These are phyloP conservation scores for Anguilla rostrata DNA, from an alignment of 2,113 vertebrate genomes.

Conservation along the genomic window DNA sequence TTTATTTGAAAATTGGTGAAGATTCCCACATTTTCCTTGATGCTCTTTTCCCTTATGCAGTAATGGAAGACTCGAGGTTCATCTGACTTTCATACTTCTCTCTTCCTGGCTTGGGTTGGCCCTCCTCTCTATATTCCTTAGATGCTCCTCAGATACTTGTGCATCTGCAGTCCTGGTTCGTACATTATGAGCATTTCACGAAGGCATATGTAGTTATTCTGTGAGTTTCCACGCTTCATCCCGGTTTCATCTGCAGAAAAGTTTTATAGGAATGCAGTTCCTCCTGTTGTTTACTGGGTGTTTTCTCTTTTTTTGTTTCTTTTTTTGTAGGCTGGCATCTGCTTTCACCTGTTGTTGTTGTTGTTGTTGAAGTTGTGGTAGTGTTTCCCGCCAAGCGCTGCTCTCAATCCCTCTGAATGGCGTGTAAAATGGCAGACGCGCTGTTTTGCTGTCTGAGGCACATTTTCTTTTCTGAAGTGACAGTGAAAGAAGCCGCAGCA, in stretches of 20 bases:
- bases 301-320: not conserved
- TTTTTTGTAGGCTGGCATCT: not conserved
- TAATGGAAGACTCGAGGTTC: too few species aligned
- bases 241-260: not conserved
- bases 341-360: not conserved
- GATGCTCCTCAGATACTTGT: too few species aligned
- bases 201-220: too few species aligned
- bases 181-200: too few species aligned
- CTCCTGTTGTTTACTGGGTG: not conserved
- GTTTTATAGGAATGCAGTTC: not conserved
- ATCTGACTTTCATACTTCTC: too few species aligned
- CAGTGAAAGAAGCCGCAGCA: not conserved
- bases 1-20: too few species aligned
- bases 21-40: too few species aligned
- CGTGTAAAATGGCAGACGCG: not conserved
- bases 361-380: not conserved
- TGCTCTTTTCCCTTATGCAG: too few species aligned
- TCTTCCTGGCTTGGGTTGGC: too few species aligned
- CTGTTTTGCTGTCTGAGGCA: constrained; percentile 5
- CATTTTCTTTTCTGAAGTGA: constrained; percentile 2
- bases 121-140: too few species aligned
- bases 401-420: not conserved
- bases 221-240: not conserved
- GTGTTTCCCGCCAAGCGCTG: not conserved
- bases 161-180: too few species aligned